Percentiles rank a stretch among this genome's conserved stretches.
Evolutionary conservation across 2,797 vertebrate species (phyloP).

Genomic region (Heterohyrax brucei): DNA sequence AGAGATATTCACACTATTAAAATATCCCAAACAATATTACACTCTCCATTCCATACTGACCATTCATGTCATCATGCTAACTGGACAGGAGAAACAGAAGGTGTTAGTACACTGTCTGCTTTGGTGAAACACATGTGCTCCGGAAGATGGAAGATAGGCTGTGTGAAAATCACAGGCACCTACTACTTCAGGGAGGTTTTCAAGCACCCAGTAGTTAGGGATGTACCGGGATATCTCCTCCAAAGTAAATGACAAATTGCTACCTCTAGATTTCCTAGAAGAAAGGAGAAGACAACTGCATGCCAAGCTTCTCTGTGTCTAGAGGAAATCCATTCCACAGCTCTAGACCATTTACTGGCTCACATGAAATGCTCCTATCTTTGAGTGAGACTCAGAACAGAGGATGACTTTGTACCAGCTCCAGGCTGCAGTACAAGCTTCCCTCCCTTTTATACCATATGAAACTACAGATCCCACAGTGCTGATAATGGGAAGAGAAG

Average conservation of each 20-base stretch:
- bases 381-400: neutral
- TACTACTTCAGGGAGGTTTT: neutral
- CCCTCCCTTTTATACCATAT: too few species aligned
- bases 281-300: neutral
- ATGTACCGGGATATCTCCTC: too few species aligned
- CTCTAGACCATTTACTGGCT: neutral
- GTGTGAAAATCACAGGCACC: too few species aligned
- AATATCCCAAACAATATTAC: neutral
- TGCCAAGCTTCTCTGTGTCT: neutral
- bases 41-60: neutral
- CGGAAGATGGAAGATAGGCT: neutral
- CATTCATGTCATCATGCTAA: neutral
- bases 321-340: neutral
- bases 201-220: neutral
- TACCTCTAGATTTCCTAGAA: neutral
- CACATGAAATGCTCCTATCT: neutral
- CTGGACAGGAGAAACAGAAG: neutral
- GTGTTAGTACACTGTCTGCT: neutral
- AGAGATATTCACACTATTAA: neutral
- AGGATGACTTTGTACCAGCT: neutral
- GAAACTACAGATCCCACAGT: neutral
- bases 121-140: neutral
- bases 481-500: neutral
- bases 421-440: neutral
- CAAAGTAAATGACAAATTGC: neutral